phyloP scores from a whole-genome alignment of 2,113 vertebrate genomes.

The Galemys pyrenaicus region DNA sequence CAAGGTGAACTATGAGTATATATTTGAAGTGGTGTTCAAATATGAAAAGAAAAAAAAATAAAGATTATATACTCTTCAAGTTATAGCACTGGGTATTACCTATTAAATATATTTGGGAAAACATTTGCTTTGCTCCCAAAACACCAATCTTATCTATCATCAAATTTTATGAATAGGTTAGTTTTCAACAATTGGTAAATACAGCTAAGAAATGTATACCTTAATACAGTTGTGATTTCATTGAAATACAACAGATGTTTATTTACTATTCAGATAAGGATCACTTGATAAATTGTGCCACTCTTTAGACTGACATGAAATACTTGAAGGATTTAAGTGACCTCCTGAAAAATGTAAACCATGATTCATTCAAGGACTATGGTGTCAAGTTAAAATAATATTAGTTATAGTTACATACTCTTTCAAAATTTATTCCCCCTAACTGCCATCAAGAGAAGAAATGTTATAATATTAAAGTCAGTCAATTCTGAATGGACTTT shows the following conservation, averaged over 20 bases:
- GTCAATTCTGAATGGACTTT: background rate
- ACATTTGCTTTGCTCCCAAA: background rate
- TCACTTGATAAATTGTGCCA: background rate
- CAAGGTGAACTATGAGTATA: background rate
- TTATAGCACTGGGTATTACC: background rate
- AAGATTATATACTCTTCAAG: background rate
- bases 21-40: background rate
- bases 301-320: background rate
- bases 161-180: background rate
- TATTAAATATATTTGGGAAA: background rate
- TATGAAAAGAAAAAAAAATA: background rate
- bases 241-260: background rate
- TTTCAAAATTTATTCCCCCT: background rate
- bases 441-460: background rate
- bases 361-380: background rate
- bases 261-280: background rate
- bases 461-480: constrained; percentile 28
- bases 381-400: background rate
- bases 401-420: background rate
- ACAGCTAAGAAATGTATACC: background rate
- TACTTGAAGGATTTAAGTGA: background rate
- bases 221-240: background rate
- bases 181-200: background rate
- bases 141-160: background rate
- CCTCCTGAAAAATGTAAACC: background rate